Base-by-base conservation (phyloP, 2,113 vertebrate species). In the Scatophagus argus region DNA sequence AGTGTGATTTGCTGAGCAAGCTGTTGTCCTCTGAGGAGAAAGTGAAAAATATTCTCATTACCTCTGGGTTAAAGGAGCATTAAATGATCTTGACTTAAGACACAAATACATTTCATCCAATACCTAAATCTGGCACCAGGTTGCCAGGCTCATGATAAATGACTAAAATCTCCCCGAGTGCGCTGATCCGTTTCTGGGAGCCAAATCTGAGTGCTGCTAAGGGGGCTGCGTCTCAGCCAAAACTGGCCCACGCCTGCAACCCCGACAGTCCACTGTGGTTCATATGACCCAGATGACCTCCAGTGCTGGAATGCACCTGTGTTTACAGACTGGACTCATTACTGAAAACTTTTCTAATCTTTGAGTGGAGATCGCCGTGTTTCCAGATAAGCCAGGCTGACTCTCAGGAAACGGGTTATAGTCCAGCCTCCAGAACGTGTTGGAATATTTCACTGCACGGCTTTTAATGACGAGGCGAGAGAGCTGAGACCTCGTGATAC, bases 31-130 rank as follows among this genome's bases (percentile, higher is more conserved):
- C 58, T 5, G n/a, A 38, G 49, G 25, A 49, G 38, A 58, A 5
- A 71, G 46, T 59, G 13, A 71, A 60, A 74, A 49, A 65, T 8
- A 4, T 64, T 75, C 43, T 66, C 52, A 73, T 77, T 56, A 65
- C 3, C 31, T 74, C 17, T 1, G n/a, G 36, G 70, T 78, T 83
- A 72, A 81, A 62, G 58, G 8, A 36, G 36, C 63, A 4, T 58
- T 43, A 21, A 68, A 59, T 12, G 43, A 59, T 47, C 47, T 47
- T 23, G 47, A 76, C 74, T 25, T 52, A 56, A 75, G 51, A 38
- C 60, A n/a, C 6, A 6, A 38, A 46, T 19, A 21, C 3, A 25
- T 71, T 52, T 59, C 29, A 60, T 69, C 31, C 41, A 31, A 16
- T 32, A 16, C 39, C 2, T 27, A 23, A 69, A 29, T 69, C 6